Percentiles rank a stretch among this genome's conserved stretches.
Evolutionary conservation across 1,140 invertebrate species (phyloP).

Genomic region (Cydia splendana): DNA sequence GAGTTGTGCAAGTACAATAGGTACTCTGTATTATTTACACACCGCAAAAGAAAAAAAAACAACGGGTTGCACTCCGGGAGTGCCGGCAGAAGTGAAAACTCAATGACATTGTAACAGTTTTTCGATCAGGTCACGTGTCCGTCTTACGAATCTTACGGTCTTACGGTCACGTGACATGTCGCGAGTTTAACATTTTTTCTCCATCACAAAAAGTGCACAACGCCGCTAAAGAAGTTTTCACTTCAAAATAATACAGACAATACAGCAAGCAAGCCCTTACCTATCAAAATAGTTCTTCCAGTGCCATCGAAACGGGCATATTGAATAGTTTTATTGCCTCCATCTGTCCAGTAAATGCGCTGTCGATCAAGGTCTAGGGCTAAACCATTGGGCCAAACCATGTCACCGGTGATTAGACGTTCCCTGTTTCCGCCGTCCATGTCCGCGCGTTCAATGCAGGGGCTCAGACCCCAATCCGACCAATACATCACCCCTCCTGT

Average conservation of each 20-base stretch:
- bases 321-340: slow-evolving; percentile 89
- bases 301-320: slow-evolving; percentile 90
- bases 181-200: too few species aligned
- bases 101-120: too few species aligned
- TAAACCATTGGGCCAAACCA: slow-evolving; percentile 90
- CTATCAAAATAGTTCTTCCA: slow-evolving; percentile 84
- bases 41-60: neutral
- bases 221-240: too few species aligned
- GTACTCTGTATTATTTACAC: too few species aligned
- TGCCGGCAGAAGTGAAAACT: too few species aligned
- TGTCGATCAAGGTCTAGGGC: slow-evolving; percentile 87
- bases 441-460: slow-evolving; percentile 91
- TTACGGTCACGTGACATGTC: too few species aligned
- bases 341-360: slow-evolving; percentile 92
- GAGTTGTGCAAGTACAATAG: too few species aligned
- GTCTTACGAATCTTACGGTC: too few species aligned
- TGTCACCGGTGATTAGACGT: slow-evolving; percentile 84
- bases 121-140: too few species aligned
- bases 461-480: slow-evolving; percentile 92
- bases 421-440: slow-evolving; percentile 91
- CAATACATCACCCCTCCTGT: slow-evolving; percentile 90
- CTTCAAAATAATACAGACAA: neutral
- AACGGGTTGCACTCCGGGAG: too few species aligned
- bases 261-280: slow-evolving; percentile 65
- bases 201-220: too few species aligned